Conservation (phyloP, 1,140 invertebrate species). For the Lepidostoma basale region DNA sequence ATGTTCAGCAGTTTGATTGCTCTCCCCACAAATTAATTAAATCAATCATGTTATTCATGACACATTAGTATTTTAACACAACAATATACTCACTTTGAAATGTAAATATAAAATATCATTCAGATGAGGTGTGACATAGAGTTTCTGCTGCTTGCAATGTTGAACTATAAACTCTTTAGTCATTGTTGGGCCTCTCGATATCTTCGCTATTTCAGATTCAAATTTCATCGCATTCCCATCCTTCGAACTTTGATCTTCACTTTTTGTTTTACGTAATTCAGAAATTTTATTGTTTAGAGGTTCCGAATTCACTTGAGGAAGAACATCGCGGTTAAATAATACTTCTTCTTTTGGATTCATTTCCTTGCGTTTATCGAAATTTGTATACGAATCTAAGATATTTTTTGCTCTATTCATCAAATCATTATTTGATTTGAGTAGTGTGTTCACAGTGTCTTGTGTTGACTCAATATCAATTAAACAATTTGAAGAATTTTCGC, state of each 20-base stretch:
- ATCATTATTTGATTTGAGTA: constrained; percentile 57
- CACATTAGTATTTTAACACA: too few species aligned
- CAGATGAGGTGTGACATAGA: constrained; percentile 86
- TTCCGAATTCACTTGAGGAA: too few species aligned
- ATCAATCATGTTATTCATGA: too few species aligned
- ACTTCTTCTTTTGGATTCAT: too few species aligned
- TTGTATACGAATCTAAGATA: constrained; percentile 48
- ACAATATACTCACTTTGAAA: constrained; percentile 77
- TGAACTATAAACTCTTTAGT: constrained; percentile 76
- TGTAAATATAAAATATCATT: constrained; percentile 96
- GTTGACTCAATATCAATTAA: constrained; percentile 52
- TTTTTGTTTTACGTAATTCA: not conserved
- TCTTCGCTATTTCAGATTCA: constrained; percentile 51
- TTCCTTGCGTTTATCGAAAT: too few species aligned
- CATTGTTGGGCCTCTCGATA: constrained; percentile 64
- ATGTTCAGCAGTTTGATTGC: too few species aligned
- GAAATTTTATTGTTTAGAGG: too few species aligned
- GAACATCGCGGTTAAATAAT: too few species aligned
- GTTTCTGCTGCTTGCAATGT: constrained; percentile 82
- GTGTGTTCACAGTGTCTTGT: constrained; percentile 52
- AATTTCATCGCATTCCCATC: constrained; percentile 26
- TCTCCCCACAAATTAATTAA: too few species aligned
- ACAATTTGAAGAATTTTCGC: too few species aligned
- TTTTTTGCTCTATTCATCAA: constrained; percentile 54
- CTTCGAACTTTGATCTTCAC: not conserved